phyloP scores from a whole-genome alignment of 1,140 invertebrate species.

The Kradibia gibbosae region DNA sequence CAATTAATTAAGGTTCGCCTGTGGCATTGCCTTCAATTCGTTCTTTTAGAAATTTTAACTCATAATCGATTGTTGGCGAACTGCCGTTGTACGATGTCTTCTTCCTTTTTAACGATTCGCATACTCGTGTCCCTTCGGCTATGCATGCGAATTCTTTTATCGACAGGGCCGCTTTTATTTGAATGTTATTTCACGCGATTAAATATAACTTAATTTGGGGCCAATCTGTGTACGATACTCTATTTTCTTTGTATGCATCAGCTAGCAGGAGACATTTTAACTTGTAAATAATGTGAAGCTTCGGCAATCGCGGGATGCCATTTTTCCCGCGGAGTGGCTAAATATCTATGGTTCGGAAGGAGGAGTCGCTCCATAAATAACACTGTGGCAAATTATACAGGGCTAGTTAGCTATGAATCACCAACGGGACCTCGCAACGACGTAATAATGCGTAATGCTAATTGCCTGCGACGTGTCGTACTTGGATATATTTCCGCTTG shows the following conservation, averaged over 20 bases:
- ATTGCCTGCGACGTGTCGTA: slow-evolving; percentile 54
- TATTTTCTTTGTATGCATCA: not conserved
- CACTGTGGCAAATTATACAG: slow-evolving; percentile 26
- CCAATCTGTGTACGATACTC: slow-evolving; percentile 19
- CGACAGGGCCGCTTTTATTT: slow-evolving; percentile 59
- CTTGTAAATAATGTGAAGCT: not conserved
- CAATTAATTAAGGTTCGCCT: too few species aligned
- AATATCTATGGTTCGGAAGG: not conserved
- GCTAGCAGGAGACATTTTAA: not conserved
- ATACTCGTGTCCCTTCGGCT: not conserved
- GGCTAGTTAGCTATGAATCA: slow-evolving; percentile 23
- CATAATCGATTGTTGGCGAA: not conserved
- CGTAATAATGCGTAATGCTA: slow-evolving; percentile 58
- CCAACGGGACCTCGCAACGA: slow-evolving; percentile 27
- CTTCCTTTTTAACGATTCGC: too few species aligned
- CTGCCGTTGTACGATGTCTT: not conserved
- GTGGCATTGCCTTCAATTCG: too few species aligned
- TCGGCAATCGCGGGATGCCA: not conserved
- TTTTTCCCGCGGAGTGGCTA: not conserved
- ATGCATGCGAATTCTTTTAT: slow-evolving; percentile 63
- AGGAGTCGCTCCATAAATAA: slow-evolving; percentile 30
- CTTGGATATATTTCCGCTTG: slow-evolving; percentile 12
- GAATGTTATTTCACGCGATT: slow-evolving; percentile 62
- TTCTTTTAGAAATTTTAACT: too few species aligned
- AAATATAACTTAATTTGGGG: slow-evolving; percentile 62